Base-by-base conservation (phyloP, 1,140 invertebrate species). In the Spodoptera litura region DNA sequence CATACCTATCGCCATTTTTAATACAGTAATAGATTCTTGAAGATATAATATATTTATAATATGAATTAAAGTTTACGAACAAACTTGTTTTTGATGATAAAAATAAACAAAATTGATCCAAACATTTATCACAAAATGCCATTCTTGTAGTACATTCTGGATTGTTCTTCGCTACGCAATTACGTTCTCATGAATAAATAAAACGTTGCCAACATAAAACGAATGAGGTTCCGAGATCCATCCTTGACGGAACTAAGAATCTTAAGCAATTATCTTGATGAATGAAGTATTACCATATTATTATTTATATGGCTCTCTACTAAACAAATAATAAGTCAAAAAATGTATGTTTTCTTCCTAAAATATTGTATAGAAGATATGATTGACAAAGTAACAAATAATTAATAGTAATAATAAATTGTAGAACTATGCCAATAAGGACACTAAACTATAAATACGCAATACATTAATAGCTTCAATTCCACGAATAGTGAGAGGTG, bases 151-250 rank as follows among this genome's bases (percentile, higher is more conserved):
- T 25, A 70, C 38, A n/a, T 10, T 49, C 10, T 38, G 62, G 62
- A 66, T 49, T 49, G 62, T 66, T 66, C 38, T 49, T 49, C 38
- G 10, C 38, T 49, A 66, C 38, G 35, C 62, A 66, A 53, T 70
- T 70, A 70, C 66, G 66, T 31, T 70, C 25, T 70, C 49, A 70
- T 70, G 51, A 70, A 70, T 70, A 70, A 70, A 70, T 70, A 53
- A 64, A 44, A 64, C 13, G 25, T 70, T 70, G 52, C 27, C 12
- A 31, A 70, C 66, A 53, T 53, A 70, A 70, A n/a, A 52, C 27
- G 25, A 20, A 27, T 53, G 25, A 25, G 20, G 44, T 31, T 12
- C 49, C 10, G 20, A 53, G 8, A 52, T 4, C 3, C 4, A 15
- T 66, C 25, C 8, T 6, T 15, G 1, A 15, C 10, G 12, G 20